Evolutionary conservation across 2,113 vertebrate genomes (phyloP), one percentile per base, ranked within the genome.

Genomic region (Gracilinanus agilis): DNA sequence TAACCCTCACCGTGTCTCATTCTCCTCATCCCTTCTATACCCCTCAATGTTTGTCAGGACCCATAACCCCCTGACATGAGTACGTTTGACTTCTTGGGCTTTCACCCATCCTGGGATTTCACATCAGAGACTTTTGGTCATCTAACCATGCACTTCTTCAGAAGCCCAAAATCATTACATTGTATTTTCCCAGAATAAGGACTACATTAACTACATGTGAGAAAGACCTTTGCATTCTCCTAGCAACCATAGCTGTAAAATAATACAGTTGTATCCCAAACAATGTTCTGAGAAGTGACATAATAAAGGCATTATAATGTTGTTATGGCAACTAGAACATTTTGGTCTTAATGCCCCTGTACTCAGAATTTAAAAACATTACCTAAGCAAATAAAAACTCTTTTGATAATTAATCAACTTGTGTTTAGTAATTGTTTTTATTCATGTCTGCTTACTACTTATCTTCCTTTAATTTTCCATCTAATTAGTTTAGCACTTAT

Each of bases 201-300:
- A 96, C 92, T 93, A 90, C 93, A 93, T 94, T 96, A 96, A 96
- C 83, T 16, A 0, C 44, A 8, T 67, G 24, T 92, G 49, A 91
- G 88, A 95, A 96, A 95, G 91, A 88, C 93, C 96, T 95, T 94
- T 44, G 44, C 54, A 95, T 54, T 98, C 96, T 97, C 97, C 94
- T 97, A 94, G 97, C 92, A 97, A 97, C 96, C 83, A 34, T 94
- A 97, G 96, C 97, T 98, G 97, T 96, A 97, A 98, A 97, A 98
- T 98, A 97, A 98, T 97, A 92, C 53, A 96, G 92, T 97, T 90
- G 53, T 95, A 96, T 89, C 95, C 92, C 67, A 97, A 97, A 97
- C 95, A 98, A 96, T 95, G 96, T 10, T 55, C 96, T 98, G 90
- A 98, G 98, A 97, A 96, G 96, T 97, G 92, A 97, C 96, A 94